phyloP scores from a whole-genome alignment of 35 echinoderm and acorn worm species.

The Strongylocentrotus purpuratus region DNA sequence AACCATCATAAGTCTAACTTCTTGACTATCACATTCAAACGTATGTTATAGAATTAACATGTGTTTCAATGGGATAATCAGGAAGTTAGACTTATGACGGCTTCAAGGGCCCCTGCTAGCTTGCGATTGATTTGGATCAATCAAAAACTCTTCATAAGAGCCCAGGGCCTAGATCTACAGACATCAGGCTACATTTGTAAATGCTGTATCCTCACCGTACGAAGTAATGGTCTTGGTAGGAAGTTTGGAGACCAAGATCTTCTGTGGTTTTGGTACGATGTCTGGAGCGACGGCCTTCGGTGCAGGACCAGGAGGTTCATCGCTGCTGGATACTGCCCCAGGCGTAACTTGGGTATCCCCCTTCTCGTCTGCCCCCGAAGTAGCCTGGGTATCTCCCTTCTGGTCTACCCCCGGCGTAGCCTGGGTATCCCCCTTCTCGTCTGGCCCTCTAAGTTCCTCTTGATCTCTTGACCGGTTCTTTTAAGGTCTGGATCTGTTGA shows the following conservation, averaged over 20 bases:
- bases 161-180: too few species aligned
- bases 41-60: too few species aligned
- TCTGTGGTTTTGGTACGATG: not conserved
- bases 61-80: too few species aligned
- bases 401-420: not conserved
- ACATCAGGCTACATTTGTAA: too few species aligned
- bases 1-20: too few species aligned
- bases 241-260: not conserved
- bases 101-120: too few species aligned
- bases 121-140: too few species aligned
- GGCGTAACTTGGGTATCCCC: not conserved
- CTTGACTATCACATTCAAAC: too few species aligned
- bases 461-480: not conserved
- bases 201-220: not conserved
- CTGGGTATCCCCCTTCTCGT: not conserved
- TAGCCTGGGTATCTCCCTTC: not conserved
- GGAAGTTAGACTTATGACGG: too few species aligned
- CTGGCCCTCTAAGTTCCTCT: too few species aligned
- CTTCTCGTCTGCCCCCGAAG: not conserved
- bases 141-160: too few species aligned
- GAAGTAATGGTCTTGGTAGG: not conserved
- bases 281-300: not conserved
- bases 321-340: not conserved
- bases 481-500: not conserved
- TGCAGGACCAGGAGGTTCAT: not conserved